Evolutionary conservation across 2,888 invertebrate genomes (phyloP), one percentile per base, ranked within the genome.

Genomic region (Tholera decimalis): DNA sequence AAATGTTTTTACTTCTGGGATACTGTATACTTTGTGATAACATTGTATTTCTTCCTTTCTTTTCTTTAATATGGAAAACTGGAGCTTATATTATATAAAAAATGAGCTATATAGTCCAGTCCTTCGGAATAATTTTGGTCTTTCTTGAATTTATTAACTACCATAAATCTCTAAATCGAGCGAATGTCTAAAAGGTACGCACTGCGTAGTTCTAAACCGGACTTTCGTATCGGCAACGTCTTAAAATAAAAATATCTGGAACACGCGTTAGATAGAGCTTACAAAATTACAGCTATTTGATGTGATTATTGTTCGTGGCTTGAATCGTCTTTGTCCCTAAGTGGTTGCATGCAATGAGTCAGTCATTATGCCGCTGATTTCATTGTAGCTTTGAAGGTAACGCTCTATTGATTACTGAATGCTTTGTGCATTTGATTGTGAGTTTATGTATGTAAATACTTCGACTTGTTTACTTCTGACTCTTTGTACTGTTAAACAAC

Each of bases 321-420:
- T 9, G 28, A 47, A 37, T 41, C 26, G 35, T 46, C 28, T 51
- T 47, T 37, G 35, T 28, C 9, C 26, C 46, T 46, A 50, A 49
- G 26, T 59, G 37, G 41, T 53, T 57, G 56, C 37, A 18, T 33
- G 26, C 37, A 59, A 44, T 62, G 64, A 59, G 54, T 74, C 58
- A 49, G 61, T 55, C 64, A 56, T 67, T 72, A 63, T 77, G 67
- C 63, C 30, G 53, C 73, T 60, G 54, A 72, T 63, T 51, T 63
- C 46, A 60, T 67, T 64, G 57, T 62, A 50, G 60, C 56, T 71
- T 74, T 24, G 50, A 61, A 71, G 71, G 74, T 61, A 65, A 68
- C 49, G 68, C 63, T 68, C 57, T 62, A 69, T 71, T 67, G 67
- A 58, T 69, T 69, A 39, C 26, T 43, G 46, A 65, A 61, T 20